Base-by-base conservation (phyloP, 2,797 vertebrate genomes). In the Cetoscarus ocellatus region DNA sequence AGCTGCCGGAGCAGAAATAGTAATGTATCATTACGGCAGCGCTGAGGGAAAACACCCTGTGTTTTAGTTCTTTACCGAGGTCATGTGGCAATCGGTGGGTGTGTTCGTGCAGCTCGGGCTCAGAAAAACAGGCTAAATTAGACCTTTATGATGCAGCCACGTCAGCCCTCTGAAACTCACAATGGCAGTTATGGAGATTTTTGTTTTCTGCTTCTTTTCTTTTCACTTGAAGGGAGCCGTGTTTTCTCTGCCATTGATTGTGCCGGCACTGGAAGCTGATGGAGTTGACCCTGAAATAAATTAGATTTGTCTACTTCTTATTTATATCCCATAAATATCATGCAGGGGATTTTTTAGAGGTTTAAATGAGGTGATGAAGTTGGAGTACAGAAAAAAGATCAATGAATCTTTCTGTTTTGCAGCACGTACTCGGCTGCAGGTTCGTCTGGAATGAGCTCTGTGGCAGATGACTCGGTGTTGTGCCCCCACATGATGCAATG, bases 1-100 rank as follows among this genome's bases (percentile, higher is more conserved):
- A 94, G 94, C 94, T 95, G 93, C 93, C 84, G 75, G 80, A 87
- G 82, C 92, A 90, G 85, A 94, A 95, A 95, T 95, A 95, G 94
- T 91, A 95, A 89, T 87, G 82, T 95, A 88, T 95, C 90, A 95
- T 95, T 95, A 95, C 90, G 92, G 88, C 86, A 87, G 82, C 71
- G 75, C 86, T 61, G 78, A 91, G 88, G 92, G 90, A 92, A 93
- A 94, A 94, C 94, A 94, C 95, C 94, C 94, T 91, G 91, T 94
- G 91, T 94, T 95, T 93, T 93, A 94, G 87, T 90, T 90, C 88
- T 91, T 92, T 91, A 89, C 83, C 68, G 89, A 93, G 92, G 91
- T 93, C 90, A 87, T 93, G 93, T 90, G 93, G 93, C 89, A 89
- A 91, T 90, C 87, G 86, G 91, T 90, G 93, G 93, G 91, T 86